Evolutionary conservation across 2,888 invertebrate species (phyloP).

Genomic region (Caenorhabditis uteleia): DNA sequence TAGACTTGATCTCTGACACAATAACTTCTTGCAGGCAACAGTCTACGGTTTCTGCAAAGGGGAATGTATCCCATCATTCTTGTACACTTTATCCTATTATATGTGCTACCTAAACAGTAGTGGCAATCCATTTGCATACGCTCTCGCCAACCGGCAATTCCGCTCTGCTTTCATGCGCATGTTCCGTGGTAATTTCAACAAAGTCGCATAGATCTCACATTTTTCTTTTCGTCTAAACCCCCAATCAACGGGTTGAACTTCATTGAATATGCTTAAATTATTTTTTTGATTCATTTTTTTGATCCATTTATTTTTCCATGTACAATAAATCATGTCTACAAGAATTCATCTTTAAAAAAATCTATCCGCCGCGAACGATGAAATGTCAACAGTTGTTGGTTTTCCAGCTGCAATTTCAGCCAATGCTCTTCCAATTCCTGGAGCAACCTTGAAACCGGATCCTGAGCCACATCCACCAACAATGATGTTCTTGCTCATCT

Average conservation of each 20-base stretch:
- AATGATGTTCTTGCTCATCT: slow-evolving; percentile 49
- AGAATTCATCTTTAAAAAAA: slow-evolving; percentile 2
- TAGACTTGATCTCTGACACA: no score
- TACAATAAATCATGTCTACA: no score
- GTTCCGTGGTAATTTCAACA: slow-evolving; percentile 62
- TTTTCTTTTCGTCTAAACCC: no score
- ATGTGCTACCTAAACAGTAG: slow-evolving; percentile 68
- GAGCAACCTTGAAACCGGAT: slow-evolving; percentile 65
- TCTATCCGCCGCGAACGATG: slow-evolving; percentile 31
- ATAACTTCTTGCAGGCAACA: slow-evolving; percentile 60
- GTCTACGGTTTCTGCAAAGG: slow-evolving; percentile 69
- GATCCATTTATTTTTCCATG: neutral
- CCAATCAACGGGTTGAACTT: no score
- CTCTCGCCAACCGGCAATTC: slow-evolving; percentile 69
- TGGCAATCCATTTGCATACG: slow-evolving; percentile 69
- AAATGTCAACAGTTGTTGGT: slow-evolving; percentile 46
- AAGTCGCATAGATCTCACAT: slow-evolving; percentile 24
- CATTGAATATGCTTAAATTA: no score
- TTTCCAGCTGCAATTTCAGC: slow-evolving; percentile 43
- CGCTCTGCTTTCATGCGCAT: slow-evolving; percentile 64
- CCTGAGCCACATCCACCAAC: slow-evolving; percentile 63
- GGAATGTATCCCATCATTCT: slow-evolving; percentile 65
- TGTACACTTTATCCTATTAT: slow-evolving; percentile 69
- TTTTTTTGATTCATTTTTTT: no score
- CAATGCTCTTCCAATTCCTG: slow-evolving; percentile 47